Percentiles rank a stretch among this genome's conserved stretches.
Evolutionary conservation across 2,113 vertebrate genomes (phyloP).

Genomic region (Platysternon megacephalum): DNA sequence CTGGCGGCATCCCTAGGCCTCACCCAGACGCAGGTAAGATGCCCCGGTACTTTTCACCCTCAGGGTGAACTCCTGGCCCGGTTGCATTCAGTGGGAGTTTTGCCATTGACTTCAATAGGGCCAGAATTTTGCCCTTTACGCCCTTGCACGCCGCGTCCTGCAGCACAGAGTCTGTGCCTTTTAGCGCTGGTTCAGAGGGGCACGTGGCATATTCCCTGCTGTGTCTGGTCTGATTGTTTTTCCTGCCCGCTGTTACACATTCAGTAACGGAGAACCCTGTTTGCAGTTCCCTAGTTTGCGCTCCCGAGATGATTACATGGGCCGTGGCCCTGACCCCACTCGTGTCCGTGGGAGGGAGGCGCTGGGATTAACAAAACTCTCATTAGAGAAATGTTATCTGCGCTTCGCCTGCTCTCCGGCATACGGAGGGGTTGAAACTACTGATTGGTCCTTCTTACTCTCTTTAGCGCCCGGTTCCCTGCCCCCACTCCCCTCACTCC

Average conservation of each 20-base stretch:
- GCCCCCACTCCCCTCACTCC: neutral
- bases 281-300: neutral
- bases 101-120: neutral
- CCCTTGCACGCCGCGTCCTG: neutral
- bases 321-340: neutral
- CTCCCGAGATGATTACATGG: neutral
- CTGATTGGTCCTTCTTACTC: no score
- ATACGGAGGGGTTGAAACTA: neutral
- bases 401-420: no score
- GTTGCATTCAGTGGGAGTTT: no score
- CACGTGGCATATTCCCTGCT: no score
- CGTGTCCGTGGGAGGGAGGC: neutral
- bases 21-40: constrained; percentile 94
- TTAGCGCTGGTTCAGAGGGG: no score
- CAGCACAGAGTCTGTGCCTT: neutral
- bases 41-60: neutral
- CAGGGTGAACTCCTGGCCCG: no score
- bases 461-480: neutral
- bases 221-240: neutral
- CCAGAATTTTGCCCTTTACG: no score
- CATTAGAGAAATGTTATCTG: neutral
- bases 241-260: no score
- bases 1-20: constrained; percentile 96
- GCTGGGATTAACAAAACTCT: neutral
- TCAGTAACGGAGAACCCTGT: neutral